Conservation (phyloP, 64 coral and sea anemone species). For the Actinia tenebrosa region DNA sequence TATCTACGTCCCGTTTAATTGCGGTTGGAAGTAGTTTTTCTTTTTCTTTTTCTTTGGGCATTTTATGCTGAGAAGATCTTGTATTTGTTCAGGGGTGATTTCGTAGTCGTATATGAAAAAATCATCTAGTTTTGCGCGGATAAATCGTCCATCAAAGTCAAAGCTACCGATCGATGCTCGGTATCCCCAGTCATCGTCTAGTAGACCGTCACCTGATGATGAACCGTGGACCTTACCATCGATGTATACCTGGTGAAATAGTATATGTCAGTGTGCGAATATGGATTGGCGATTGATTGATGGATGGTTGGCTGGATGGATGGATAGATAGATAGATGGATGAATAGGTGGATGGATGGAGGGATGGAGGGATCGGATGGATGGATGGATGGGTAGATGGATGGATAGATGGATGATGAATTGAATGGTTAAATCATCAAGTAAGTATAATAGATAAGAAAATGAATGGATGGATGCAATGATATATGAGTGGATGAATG, state of each 20-base stretch:
- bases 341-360: too few species aligned
- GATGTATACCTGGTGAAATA: constrained; percentile 59
- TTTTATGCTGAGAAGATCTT: constrained; percentile 66
- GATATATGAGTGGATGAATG: not conserved
- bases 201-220: constrained; percentile 34
- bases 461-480: not conserved
- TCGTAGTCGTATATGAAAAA: constrained; percentile 94
- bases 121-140: constrained; percentile 76
- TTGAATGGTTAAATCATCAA: too few species aligned
- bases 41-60: constrained; percentile 24
- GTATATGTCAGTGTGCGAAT: not conserved
- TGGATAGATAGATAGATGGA: not conserved
- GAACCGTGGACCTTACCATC: constrained; percentile 51
- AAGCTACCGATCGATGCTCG: constrained; percentile 90
- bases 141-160: constrained; percentile 84
- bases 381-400: too few species aligned
- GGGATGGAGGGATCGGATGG: too few species aligned
- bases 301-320: not conserved
- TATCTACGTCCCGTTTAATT: not conserved
- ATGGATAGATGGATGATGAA: too few species aligned
- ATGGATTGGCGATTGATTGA: too few species aligned
- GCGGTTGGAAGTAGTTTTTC: not conserved
- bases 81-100: constrained; percentile 59
- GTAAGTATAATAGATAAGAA: too few species aligned
- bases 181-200: constrained; percentile 93